Conservation (phyloP, 1,140 invertebrate species). For the Caenorhabditis elegans region DNA sequence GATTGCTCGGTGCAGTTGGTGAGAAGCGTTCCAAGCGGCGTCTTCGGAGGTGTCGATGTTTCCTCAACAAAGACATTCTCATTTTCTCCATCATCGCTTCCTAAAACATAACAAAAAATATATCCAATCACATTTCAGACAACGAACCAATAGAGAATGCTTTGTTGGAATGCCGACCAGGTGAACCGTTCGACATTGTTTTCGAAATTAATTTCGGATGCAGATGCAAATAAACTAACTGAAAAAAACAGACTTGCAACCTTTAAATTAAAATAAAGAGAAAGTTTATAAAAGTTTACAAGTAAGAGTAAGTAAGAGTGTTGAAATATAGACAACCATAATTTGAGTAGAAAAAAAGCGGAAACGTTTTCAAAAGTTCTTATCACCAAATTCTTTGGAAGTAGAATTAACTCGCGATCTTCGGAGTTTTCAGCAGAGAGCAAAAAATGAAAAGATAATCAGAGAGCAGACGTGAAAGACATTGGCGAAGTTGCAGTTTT, state of each 20-base stretch:
- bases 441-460: slow-evolving; percentile 18
- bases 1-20: not conserved
- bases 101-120: not conserved
- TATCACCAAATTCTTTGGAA: not conserved
- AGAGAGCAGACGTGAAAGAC: not conserved
- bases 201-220: too few species aligned
- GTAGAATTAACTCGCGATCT: not conserved
- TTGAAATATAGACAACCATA: not conserved
- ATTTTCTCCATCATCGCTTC: not conserved
- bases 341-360: not conserved
- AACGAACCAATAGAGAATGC: not conserved
- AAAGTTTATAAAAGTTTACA: not conserved
- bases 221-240: too few species aligned
- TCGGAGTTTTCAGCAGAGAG: not conserved
- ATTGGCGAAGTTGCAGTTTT: not conserved
- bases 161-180: not conserved
- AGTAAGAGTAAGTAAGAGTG: not conserved
- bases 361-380: slow-evolving; percentile 12
- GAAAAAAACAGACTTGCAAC: too few species aligned
- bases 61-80: not conserved
- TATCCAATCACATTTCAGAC: too few species aligned
- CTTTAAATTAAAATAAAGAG: not conserved
- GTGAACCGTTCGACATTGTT: not conserved
- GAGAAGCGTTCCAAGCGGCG: not conserved
- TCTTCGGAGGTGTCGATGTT: not conserved